phyloP scores from a whole-genome alignment of 92 coral and sea anemone genomes.

The Siderastrea siderea region DNA sequence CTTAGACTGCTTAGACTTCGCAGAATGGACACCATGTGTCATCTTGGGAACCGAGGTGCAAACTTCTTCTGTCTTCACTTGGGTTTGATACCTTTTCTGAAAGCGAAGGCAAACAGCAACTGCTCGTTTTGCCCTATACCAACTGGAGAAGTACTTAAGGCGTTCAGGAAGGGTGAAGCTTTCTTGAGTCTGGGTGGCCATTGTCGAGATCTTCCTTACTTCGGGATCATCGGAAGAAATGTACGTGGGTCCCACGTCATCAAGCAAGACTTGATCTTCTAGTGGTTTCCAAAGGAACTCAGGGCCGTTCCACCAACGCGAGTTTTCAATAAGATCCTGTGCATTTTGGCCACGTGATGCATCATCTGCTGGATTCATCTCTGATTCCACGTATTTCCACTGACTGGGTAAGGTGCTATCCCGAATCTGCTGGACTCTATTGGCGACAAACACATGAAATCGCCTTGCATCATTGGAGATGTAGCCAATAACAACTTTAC shows the following conservation, averaged over 20 bases:
- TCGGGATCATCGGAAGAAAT: conserved; percentile 40
- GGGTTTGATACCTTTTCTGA: neutral
- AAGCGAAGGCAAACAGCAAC: conserved; percentile 48
- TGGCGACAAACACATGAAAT: conserved; percentile 28
- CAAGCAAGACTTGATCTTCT: neutral
- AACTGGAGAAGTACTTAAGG: conserved; percentile 41
- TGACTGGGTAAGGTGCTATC: conserved; percentile 28
- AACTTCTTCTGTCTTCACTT: neutral
- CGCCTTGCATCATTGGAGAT: conserved; percentile 37
- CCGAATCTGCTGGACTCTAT: too few relatives aligned
- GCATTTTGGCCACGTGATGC: conserved; percentile 56
- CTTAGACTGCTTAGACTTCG: neutral
- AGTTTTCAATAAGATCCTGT: neutral
- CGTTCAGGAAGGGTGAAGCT: conserved; percentile 15
- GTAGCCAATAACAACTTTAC: conserved; percentile 36
- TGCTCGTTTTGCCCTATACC: conserved; percentile 56
- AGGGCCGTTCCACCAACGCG: conserved; percentile 32
- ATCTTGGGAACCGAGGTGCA: neutral
- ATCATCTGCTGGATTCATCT: too few relatives aligned
- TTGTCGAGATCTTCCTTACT: conserved; percentile 25
- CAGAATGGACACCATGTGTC: neutral
- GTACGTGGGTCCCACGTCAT: neutral
- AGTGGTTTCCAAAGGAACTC: neutral
- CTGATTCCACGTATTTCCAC: conserved; percentile 43
- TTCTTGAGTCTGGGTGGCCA: conserved; percentile 13